Evolutionary conservation across 2,113 vertebrate species (phyloP), one percentile per base, ranked within the genome.

Genomic region (Bombycilla garrulus): DNA sequence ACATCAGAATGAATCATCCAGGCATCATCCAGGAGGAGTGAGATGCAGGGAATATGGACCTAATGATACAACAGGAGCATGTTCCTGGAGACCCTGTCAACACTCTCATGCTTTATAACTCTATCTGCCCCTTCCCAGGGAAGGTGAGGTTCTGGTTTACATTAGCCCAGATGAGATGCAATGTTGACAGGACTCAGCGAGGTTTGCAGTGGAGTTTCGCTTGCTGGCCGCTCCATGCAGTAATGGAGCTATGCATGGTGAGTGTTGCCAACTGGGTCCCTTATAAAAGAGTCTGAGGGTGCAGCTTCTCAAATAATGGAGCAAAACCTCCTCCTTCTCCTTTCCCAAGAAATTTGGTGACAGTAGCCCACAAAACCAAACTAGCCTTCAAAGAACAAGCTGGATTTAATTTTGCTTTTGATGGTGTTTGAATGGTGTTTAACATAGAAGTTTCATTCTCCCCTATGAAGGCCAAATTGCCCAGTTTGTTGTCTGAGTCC

Each of bases 141-240:
- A 89, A 94, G 69, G 61, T 81, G 91, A 95, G 65, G 45, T 66
- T 95, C 96, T 97, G 97, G 82, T 97, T 97, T 95, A 6, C 79
- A 95, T 97, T 97, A 97, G 77, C 66, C 69, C 86, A 71, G 88
- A 93, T 56, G 90, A 93, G 88, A 92, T 61, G 92, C 44, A 19
- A 94, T 54, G 96, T 74, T 96, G 96, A 97, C 96, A 97, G 94
- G 76, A 38, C 73, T 79, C 86, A 26, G 70, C 29, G 72, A 96
- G 84, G 76, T 91, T 64, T 95, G 89, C 74, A 47, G 61, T 29
- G 42, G 53, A 86, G 73, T 86, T 87, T 76, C 80, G 29, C 79
- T 94, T 54, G 4, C 74, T 78, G 80, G 88, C 57, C 35, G 24
- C 74, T 58, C 92, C 38, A 13, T 72, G 86, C 66, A 66, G 40